Percentiles rank a stretch among this genome's conserved stretches.
These are phyloP conservation scores for Arothron firmamentum DNA, from an alignment of 2,113 vertebrate species.

Conservation along the genomic window DNA sequence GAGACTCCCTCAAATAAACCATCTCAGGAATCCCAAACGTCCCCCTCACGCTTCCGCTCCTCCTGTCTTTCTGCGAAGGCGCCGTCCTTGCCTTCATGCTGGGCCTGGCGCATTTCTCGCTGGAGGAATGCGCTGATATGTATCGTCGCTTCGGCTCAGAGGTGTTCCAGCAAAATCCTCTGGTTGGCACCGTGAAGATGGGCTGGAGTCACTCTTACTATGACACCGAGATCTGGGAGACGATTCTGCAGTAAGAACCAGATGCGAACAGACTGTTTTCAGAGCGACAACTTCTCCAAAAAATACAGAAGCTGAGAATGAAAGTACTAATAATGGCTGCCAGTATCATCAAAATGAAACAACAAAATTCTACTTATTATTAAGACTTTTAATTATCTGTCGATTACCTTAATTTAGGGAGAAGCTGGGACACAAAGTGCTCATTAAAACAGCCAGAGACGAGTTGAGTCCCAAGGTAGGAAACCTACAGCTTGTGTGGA, in stretches of 20 bases:
- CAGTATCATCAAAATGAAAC: too few relatives aligned
- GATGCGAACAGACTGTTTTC: too few relatives aligned
- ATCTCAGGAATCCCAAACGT: neutral
- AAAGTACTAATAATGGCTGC: neutral
- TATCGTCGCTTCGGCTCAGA: conserved; percentile 72
- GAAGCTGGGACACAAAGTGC: conserved; percentile 61
- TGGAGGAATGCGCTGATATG: conserved; percentile 74
- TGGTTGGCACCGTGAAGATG: conserved; percentile 76
- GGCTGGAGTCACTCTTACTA: conserved; percentile 78
- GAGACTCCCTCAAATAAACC: too few relatives aligned
- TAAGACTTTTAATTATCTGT: neutral
- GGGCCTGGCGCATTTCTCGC: conserved; percentile 65
- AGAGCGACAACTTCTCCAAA: too few relatives aligned
- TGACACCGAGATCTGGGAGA: conserved; percentile 73
- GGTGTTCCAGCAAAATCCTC: conserved; percentile 72
- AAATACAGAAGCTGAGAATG: neutral
- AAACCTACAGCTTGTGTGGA: neutral
- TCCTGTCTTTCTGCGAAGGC: conserved; percentile 42
- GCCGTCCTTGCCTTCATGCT: conserved; percentile 75
- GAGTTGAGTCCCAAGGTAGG: conserved; percentile 68
- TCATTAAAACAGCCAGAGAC: conserved; percentile 71
- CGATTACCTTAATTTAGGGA: conserved; percentile 45
- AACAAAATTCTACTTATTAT: neutral
- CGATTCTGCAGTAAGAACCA: conserved; percentile 59
- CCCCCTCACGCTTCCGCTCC: conserved; percentile 1